A percentile compares a stretch with the other conserved stretches of the same genome.
Conservation (phyloP, 2,797 vertebrate genomes). For the Gobionotothen gibberifrons region DNA sequence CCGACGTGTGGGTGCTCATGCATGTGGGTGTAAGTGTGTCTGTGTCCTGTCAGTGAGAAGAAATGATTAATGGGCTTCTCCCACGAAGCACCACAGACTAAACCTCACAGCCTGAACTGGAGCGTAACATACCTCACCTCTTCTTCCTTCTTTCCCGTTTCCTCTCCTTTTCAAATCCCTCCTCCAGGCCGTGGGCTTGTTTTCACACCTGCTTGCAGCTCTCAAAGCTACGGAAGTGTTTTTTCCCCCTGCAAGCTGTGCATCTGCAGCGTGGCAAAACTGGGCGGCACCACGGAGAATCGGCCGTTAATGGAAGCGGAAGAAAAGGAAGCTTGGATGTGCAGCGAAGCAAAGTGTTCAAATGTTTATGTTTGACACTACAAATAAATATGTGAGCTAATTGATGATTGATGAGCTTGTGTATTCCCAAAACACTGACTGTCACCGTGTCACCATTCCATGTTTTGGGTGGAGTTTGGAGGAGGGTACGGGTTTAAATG, state of each 20-base stretch:
- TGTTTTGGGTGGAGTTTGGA: conserved; percentile 35
- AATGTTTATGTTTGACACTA: conserved; percentile 51
- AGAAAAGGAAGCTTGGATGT: conserved; percentile 57
- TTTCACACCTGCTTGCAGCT: conserved; percentile 79
- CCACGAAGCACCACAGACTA: conserved; percentile 62
- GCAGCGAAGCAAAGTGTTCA: conserved; percentile 50
- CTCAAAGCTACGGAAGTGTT: conserved; percentile 39
- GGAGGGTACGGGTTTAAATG: background rate
- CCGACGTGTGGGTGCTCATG: conserved; percentile 45
- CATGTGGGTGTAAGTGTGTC: conserved; percentile 23
- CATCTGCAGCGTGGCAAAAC: conserved; percentile 66
- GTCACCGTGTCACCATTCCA: conserved; percentile 15
- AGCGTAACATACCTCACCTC: conserved; percentile 54
- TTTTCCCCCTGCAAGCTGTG: conserved; percentile 35
- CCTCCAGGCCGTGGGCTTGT: conserved; percentile 50
- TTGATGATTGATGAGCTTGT: conserved; percentile 67
- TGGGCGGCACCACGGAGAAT: conserved; percentile 78
- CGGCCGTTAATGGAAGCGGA: conserved; percentile 58
- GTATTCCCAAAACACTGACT: conserved; percentile 31
- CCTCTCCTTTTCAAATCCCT: conserved; percentile 17
- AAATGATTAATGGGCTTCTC: conserved; percentile 80
- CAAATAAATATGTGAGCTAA: conserved; percentile 62
- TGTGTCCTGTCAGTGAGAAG: conserved; percentile 66
- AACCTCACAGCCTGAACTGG: conserved; percentile 63
- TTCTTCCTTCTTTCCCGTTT: conserved; percentile 35